These are phyloP conservation scores for Lytechinus pictus DNA, from an alignment of 35 echinoderm and acorn worm genomes.

Conservation along the genomic window DNA sequence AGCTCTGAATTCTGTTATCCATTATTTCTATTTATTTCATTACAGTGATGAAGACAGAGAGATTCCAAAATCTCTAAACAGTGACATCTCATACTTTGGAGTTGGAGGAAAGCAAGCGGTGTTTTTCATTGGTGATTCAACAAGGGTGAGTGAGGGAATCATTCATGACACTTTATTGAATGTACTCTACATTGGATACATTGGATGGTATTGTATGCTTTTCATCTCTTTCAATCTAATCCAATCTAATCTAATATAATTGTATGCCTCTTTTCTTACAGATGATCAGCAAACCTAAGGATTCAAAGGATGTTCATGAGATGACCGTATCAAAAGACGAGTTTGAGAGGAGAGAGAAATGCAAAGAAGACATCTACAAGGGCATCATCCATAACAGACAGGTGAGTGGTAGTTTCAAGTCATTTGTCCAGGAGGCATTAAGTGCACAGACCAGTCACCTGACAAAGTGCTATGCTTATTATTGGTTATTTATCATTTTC, in stretches of 20 bases:
- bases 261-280: constrained; percentile 20
- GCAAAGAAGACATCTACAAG: constrained; percentile 83
- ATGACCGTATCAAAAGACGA: constrained; percentile 83
- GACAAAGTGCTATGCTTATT: too few species aligned
- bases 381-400: constrained; percentile 94
- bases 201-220: too few species aligned
- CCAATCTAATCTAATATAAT: too few species aligned
- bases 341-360: constrained; percentile 93
- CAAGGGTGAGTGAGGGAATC: constrained; percentile 57
- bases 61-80: constrained; percentile 85
- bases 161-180: too few species aligned
- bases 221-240: too few species aligned
- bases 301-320: constrained; percentile 93
- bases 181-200: too few species aligned
- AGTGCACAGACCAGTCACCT: too few species aligned
- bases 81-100: constrained; percentile 99
- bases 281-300: constrained; percentile 90
- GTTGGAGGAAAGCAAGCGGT: constrained; percentile 96
- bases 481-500: too few species aligned
- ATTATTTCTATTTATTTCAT: neutral
- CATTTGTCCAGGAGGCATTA: too few species aligned
- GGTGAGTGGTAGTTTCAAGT: constrained; percentile 24
- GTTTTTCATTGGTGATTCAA: constrained; percentile 92
- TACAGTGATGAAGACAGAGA: neutral
- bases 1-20: too few species aligned